Conservation (phyloP, 1,140 invertebrate species). For the Bombus sylvicola region DNA sequence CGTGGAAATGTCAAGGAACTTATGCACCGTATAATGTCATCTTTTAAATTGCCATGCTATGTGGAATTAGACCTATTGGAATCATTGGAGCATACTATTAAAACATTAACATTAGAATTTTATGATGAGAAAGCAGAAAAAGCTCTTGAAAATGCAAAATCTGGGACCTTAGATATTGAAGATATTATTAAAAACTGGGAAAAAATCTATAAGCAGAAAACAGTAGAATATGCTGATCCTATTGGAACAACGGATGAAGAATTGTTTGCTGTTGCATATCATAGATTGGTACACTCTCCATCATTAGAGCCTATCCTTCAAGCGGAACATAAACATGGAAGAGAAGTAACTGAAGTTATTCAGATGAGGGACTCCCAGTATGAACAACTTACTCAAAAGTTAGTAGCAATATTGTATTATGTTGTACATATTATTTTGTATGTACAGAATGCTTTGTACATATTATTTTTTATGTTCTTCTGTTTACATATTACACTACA, state of each 20-base stretch:
- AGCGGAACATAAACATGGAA: conserved; percentile 90
- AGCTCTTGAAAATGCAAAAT: conserved; percentile 82
- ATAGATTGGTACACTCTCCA: conserved; percentile 91
- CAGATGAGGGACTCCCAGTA: conserved; percentile 87
- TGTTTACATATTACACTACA: background rate
- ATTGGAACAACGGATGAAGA: conserved; percentile 89
- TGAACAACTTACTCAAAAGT: conserved; percentile 86
- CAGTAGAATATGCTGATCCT: conserved; percentile 86
- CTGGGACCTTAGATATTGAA: conserved; percentile 85
- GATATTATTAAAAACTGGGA: conserved; percentile 88
- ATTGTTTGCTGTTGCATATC: conserved; percentile 91
- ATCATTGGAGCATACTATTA: conserved; percentile 81
- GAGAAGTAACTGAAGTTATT: conserved; percentile 87
- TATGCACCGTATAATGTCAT: conserved; percentile 86
- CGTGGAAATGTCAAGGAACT: conserved; percentile 85
- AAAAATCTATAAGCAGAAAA: conserved; percentile 87
- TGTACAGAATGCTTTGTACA: background rate
- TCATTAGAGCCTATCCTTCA: conserved; percentile 90
- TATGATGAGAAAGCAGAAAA: conserved; percentile 84
- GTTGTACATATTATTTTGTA: background rate
- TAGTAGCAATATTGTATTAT: conserved; percentile 56
- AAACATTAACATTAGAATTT: conserved; percentile 83
- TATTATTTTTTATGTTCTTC: background rate
- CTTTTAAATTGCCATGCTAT: conserved; percentile 88
- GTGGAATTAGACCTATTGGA: conserved; percentile 85